These are phyloP conservation scores for Pollenia amentaria DNA, from an alignment of 2,888 invertebrate genomes.

Conservation along the genomic window DNA sequence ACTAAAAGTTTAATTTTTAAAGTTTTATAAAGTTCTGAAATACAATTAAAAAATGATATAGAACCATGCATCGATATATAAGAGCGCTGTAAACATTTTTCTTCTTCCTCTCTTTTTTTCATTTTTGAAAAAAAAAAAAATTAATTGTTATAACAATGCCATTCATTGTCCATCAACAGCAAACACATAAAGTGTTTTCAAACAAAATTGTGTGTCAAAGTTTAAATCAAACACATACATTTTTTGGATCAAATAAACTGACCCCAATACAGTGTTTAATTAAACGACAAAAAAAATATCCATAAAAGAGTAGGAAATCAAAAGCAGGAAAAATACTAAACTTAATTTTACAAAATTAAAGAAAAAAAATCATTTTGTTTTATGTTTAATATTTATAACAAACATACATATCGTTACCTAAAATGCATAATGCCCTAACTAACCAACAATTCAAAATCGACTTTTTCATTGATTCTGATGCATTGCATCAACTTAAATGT, in stretches of 20 bases:
- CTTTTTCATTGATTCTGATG: no score
- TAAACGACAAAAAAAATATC: slow-evolving; percentile 13
- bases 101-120: no score
- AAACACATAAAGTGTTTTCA: background rate
- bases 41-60: no score
- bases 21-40: no score
- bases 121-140: background rate
- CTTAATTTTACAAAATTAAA: slow-evolving; percentile 54
- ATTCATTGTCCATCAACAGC: background rate
- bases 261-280: background rate
- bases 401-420: no score
- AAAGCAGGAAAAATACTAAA: slow-evolving; percentile 13
- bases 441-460: no score
- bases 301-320: slow-evolving; percentile 27
- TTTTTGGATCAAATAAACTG: slow-evolving; percentile 12
- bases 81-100: no score
- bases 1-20: no score
- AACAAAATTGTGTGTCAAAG: slow-evolving; percentile 30
- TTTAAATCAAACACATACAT: slow-evolving; percentile 3
- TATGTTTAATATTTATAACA: slow-evolving; percentile 42
- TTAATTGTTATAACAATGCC: background rate
- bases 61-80: no score
- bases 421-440: no score
- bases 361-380: slow-evolving; percentile 22
- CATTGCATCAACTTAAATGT: no score